Evolutionary conservation across 2,888 invertebrate genomes (phyloP), one percentile per base, ranked within the genome.

Genomic region (Mylabris sibirica): DNA sequence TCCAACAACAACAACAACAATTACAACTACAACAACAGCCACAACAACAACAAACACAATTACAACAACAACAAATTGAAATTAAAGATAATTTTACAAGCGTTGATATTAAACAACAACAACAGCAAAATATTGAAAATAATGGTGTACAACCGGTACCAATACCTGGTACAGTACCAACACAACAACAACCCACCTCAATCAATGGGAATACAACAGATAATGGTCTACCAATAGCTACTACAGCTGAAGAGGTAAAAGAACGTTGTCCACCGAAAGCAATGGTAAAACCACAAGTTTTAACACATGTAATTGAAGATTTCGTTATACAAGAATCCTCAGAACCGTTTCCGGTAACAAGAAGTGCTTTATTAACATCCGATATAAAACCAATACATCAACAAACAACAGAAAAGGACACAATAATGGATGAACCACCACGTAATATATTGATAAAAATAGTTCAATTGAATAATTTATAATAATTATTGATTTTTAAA

Each of bases 291-390:
- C 97, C 97, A 0, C 96, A 97, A 82, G 95, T 98, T 8, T 87
- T 98, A 64, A 98, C 98, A 0, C 98, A 98, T 83, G 96, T 98
- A 26, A 98, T 98, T 72, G 98, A 97, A 83, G 98, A 97, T 64
- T 98, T 96, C 84, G 95, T 98, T 8, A 98, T 98, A 75, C 97
- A 97, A 83, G 98, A 98, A 87, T 96, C 95, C 0, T 93, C 92
- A 1, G 95, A 95, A 84, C 96, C 96, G 0, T 96, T 96, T 81
- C 94, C 95, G 67, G 95, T 97, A 63, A 93, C 83, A n/a, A 77
- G 84, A 69, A 84, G 81, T 65, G 82, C 83, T 44, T 75, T 85
- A 57, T 77, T 85, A 44, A 8, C 17, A 71, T 81, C 82, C 14
- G 85, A 85, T 73, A 75, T 84, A 65, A 86, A 86, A 72, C 81